These are phyloP conservation scores for Hypselothyrea guttata DNA, from an alignment of 2,888 invertebrate species.

Conservation along the genomic window DNA sequence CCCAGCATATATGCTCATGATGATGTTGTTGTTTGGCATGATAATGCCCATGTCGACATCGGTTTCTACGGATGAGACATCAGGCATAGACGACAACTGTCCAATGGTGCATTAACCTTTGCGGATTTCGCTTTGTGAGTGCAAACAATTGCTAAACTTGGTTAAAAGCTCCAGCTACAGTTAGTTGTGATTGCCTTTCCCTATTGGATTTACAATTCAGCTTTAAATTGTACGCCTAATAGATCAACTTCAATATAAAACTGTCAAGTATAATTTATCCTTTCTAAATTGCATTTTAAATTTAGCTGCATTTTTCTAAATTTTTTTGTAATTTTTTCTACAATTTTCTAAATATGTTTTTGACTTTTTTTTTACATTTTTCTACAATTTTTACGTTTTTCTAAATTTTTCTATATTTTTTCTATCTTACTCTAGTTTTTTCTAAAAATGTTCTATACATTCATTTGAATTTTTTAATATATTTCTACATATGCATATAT, in stretches of 20 bases:
- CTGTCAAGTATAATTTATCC: no score
- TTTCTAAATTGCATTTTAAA: no score
- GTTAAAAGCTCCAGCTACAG: slow-evolving; percentile 4
- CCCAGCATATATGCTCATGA: slow-evolving; percentile 10
- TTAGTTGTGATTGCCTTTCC: slow-evolving; percentile 25
- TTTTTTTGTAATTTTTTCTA: slow-evolving; percentile 2
- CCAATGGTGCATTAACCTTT: slow-evolving; percentile 70
- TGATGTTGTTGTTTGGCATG: slow-evolving; percentile 32
- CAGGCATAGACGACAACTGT: slow-evolving; percentile 49
- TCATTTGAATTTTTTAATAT: no score
- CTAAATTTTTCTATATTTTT: slow-evolving; percentile 39
- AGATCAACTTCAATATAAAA: no score
- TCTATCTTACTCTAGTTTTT: no score
- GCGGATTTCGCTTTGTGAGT: slow-evolving; percentile 22
- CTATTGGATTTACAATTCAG: neutral
- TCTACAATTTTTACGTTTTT: no score
- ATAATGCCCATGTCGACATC: slow-evolving; percentile 53
- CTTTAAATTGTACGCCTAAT: no score
- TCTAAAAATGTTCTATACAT: no score
- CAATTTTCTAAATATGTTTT: slow-evolving; percentile 9
- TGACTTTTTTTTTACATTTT: slow-evolving; percentile 17
- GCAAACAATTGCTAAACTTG: slow-evolving; percentile 22
- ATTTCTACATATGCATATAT: no score
- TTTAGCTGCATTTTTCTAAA: no score
- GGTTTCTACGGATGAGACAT: slow-evolving; percentile 50